These are phyloP conservation scores for Cichlasoma orientale DNA, from an alignment of 2,797 vertebrate species.

Conservation along the genomic window DNA sequence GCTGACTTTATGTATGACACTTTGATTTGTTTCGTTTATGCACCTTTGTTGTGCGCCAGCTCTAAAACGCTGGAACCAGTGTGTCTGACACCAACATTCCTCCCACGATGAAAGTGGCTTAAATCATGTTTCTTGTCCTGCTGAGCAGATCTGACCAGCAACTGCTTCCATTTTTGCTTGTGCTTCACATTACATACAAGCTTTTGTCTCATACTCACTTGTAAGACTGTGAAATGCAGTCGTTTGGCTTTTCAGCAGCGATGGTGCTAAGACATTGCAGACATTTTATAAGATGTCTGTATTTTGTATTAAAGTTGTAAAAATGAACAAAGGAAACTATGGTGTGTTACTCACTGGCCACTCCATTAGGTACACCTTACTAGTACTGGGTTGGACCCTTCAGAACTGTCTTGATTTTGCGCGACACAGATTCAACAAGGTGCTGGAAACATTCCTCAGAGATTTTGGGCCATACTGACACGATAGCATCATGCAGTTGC, in stretches of 20 bases:
- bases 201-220: neutral
- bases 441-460: neutral
- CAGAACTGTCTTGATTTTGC: neutral
- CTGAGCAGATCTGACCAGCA: neutral
- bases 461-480: too few relatives aligned
- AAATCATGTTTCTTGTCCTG: constrained; percentile 9
- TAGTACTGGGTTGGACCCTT: neutral
- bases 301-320: constrained; percentile 17
- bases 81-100: constrained; percentile 19
- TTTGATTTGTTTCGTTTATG: constrained; percentile 41
- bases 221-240: constrained; percentile 1
- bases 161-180: neutral
- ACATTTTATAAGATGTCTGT: constrained; percentile 38
- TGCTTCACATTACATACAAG: neutral
- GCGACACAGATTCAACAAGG: neutral
- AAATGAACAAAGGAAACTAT: neutral
- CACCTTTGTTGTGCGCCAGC: constrained; percentile 15
- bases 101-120: constrained; percentile 21
- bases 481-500: too few relatives aligned
- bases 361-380: neutral
- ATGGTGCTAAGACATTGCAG: neutral
- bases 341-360: neutral
- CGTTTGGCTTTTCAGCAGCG: neutral
- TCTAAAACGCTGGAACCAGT: constrained; percentile 13
- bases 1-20: constrained; percentile 8